Evolutionary conservation across 2,113 vertebrate genomes (phyloP).

Genomic region (Halcyon senegalensis): DNA sequence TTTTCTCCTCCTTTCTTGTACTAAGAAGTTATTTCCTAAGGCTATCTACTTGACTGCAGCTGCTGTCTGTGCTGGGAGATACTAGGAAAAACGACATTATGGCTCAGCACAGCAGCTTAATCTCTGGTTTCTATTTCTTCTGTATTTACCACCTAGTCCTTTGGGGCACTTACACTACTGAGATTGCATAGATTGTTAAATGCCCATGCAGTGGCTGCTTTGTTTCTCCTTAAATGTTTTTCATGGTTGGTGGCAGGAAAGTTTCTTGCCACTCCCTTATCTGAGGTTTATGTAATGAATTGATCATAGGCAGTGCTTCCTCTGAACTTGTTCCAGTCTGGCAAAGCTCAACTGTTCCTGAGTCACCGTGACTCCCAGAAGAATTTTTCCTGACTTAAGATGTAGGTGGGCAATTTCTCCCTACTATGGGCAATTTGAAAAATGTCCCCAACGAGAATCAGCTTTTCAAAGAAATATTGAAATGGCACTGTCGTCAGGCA

Average conservation of each 20-base stretch:
- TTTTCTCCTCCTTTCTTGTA: conserved; percentile 7
- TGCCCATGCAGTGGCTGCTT: neutral
- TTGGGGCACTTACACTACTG: rapidly evolving
- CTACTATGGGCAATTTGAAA: neutral
- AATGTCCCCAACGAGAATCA: neutral
- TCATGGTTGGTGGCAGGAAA: conserved; percentile 46
- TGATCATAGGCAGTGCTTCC: neutral
- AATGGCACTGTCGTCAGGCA: neutral
- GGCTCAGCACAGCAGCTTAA: neutral
- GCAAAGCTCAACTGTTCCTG: neutral
- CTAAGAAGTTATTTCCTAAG: conserved; percentile 31
- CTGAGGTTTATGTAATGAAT: conserved; percentile 44
- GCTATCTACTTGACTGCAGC: conserved; percentile 21
- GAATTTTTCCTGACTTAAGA: neutral
- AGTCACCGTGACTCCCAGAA: neutral
- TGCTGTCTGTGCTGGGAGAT: neutral
- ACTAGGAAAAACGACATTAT: neutral
- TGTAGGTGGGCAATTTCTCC: neutral
- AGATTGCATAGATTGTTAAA: neutral
- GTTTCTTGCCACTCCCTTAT: conserved; percentile 51
- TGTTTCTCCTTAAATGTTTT: conserved; percentile 14
- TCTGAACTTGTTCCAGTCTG: conserved; percentile 57
- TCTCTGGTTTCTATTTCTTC: conserved; percentile 6
- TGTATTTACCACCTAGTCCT: neutral
- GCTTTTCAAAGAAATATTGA: neutral